Base-by-base conservation (phyloP, 2,113 vertebrate genomes). In the Sturnus vulgaris region DNA sequence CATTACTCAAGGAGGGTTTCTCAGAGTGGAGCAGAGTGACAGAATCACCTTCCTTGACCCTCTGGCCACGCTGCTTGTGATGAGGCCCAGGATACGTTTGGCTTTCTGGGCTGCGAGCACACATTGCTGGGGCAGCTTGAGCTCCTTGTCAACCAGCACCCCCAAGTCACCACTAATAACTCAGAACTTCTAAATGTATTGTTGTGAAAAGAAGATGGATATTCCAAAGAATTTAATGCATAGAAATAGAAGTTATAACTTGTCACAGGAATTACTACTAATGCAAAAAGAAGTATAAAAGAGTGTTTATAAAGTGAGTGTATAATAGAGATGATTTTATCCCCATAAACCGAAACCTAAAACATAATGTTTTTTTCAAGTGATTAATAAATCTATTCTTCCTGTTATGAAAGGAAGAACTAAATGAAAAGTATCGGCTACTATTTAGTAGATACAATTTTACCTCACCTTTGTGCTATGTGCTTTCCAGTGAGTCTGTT, bases 31-130 rank as follows among this genome's bases (percentile, higher is more conserved):
- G 49, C 0, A 47, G 20, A 61, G 30, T 50, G n/a, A 18, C 70
- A 89, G 40, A 61, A 76, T 31, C 24, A 18, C 18, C 40, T 55
- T 44, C n/a, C 39, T 25, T 4, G 3, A 12, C 61, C 25, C 53
- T 10, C 39, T 68, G 47, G 17, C 55, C 47, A 20, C 0, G 0
- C 28, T 35, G 55, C 39, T 61, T 47, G 30, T 40, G 53, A 15
- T 35, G 30, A 21, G 31, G n/a, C 16, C 61, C 61, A 82, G 47
- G 30, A 30, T 11, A 18, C 21, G 0, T n/a, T 14, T 61, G 63
- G n/a, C 7, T 47, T 40, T 82, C 40, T 22, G 47, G 25, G 55
- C n/a, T 49, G 40, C 0, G 1, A 47, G n/a, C 0, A 0, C 21
- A 55, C 30, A 11, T 35, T 55, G n/a, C 47, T 20, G 18, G 25